A percentile compares a stretch with the other conserved stretches of the same genome.
Evolutionary conservation across 2,797 vertebrate genomes (phyloP).

Genomic region (Corythornis leucogaster): DNA sequence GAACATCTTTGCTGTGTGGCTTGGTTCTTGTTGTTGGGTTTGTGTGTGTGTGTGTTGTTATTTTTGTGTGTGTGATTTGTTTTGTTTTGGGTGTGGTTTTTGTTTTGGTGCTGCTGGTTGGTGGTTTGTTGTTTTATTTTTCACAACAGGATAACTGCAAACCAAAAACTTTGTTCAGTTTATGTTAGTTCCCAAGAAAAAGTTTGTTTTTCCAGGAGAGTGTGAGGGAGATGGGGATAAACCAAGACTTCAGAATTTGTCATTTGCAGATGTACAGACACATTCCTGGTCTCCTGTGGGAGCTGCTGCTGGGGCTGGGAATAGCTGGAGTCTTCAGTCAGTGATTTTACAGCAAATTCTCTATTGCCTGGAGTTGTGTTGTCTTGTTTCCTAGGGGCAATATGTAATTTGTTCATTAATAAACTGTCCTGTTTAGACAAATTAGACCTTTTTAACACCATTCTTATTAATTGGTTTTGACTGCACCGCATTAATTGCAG

Average conservation of each 20-base stretch:
- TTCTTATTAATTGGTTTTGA: constrained; percentile 27
- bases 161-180: neutral
- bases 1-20: neutral
- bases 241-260: fast-evolving
- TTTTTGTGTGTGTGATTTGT: neutral
- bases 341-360: neutral
- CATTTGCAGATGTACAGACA: neutral
- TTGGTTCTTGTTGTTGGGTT: too few relatives aligned
- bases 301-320: neutral
- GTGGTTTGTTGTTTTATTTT: fast-evolving
- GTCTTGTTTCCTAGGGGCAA: neutral
- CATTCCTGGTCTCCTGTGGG: neutral
- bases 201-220: neutral
- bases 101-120: too few relatives aligned
- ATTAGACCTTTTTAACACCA: constrained; percentile 38
- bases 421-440: constrained; percentile 22
- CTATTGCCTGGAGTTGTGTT: fast-evolving
- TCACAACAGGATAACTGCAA: neutral
- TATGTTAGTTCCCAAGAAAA: neutral
- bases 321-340: neutral
- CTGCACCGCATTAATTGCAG: constrained; percentile 25
- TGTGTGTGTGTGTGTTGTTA: too few relatives aligned
- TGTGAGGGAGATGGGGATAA: neutral
- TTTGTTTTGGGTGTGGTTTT: neutral
- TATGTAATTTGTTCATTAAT: constrained; percentile 4